Base-by-base conservation (phyloP, 1,140 invertebrate species). In the Phenacoccus solenopsis region DNA sequence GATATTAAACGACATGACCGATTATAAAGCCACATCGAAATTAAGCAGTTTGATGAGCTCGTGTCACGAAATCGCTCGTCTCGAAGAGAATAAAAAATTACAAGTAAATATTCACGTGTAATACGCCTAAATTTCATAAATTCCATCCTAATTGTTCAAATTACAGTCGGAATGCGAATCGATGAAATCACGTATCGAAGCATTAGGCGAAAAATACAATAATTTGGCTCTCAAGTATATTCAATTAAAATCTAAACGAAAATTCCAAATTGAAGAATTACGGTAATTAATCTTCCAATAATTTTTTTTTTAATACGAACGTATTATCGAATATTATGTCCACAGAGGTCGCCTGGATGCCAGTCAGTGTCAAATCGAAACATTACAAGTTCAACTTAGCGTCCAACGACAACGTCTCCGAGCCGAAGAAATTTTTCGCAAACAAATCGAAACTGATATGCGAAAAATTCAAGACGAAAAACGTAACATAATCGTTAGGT, bases 201-300 rank as follows among this genome's bases (percentile, higher is more conserved):
- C 73, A 22, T 70, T 78, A 22, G 77, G 73, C 28, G 77, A 78
- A 71, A 78, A 78, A 69, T 78, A 78, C 68, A 78, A 78, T 74
- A 70, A 73, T 49, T 67, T 78, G 35, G 77, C 74, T 25, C 70
- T 78, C 16, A 75, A 74, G 67, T 76, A 78, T 72, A 76, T 78
- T 32, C 77, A 77, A 30, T 76, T 77, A 64, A 78, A 78, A 72
- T 70, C 76, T n/a, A 78, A 76, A 70, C 72, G 75, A 32, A 77
- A 77, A 72, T 75, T 77, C 70, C 76, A 77, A 71, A 71, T 78
- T 22, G 76, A 78, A 70, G 75, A 77, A 73, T 70, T 78, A 21
- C 76, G 76, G 76, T 77, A 73, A 71, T 49, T n/a, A 5, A 32
- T 32, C 13, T 32, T 13, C 30, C 30, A 32, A 24, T 7, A 61